Conservation (phyloP, 64 coral and sea anemone genomes). For the Trachythela sp. region DNA sequence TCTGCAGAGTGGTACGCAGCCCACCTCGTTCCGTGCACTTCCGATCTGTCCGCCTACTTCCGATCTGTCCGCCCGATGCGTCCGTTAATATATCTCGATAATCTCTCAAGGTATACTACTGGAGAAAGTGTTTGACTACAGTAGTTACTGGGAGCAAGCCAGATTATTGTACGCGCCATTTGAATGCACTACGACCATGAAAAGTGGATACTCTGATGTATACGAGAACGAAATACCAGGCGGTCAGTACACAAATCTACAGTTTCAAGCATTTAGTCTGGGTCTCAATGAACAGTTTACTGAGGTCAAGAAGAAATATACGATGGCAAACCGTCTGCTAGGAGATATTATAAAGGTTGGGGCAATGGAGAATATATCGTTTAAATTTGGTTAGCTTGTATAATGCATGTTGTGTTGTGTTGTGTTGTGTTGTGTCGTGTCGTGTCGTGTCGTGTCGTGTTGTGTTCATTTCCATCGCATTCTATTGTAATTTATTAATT, state of each 20-base stretch:
- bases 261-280: constrained; percentile 92
- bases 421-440: not conserved
- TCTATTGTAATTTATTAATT: not conserved
- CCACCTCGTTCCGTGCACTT: no score
- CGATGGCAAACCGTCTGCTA: constrained; percentile 69
- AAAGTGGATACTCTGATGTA: constrained; percentile 87
- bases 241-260: constrained; percentile 93
- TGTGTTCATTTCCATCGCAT: not conserved
- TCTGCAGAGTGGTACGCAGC: no score
- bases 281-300: constrained; percentile 84
- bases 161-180: constrained; percentile 86
- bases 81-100: not conserved
- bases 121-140: constrained; percentile 81
- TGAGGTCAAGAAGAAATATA: constrained; percentile 88
- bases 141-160: constrained; percentile 90
- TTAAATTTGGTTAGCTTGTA: no score
- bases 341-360: constrained; percentile 90
- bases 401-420: not conserved
- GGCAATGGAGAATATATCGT: not conserved
- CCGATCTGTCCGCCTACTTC: no score
- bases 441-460: not conserved
- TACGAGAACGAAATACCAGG: constrained; percentile 98
- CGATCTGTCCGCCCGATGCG: not conserved
- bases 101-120: constrained; percentile 62
- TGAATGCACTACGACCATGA: constrained; percentile 96